A percentile compares a stretch with the other conserved stretches of the same genome.
Evolutionary conservation across 2,113 vertebrate genomes (phyloP).

Genomic region (Gavialis gangeticus): DNA sequence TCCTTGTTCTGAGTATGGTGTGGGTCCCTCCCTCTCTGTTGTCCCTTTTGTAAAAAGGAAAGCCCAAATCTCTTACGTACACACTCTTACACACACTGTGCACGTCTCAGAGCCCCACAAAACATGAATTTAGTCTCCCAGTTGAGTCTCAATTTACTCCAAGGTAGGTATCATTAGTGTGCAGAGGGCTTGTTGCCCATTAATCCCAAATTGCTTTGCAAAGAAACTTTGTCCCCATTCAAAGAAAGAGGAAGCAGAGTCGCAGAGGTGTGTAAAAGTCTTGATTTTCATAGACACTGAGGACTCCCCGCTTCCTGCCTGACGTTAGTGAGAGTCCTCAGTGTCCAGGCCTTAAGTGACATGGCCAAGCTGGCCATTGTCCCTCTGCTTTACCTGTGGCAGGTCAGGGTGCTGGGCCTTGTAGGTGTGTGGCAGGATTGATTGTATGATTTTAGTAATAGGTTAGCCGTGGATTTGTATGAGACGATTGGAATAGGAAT

Average conservation of each 20-base stretch:
- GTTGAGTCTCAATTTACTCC: slow-evolving; percentile 31
- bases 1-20: slow-evolving; percentile 5
- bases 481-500: too few species aligned
- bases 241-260: not conserved
- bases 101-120: slow-evolving; percentile 48
- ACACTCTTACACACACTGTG: not conserved
- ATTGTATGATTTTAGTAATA: too few species aligned
- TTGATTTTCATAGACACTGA: slow-evolving; percentile 44
- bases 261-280: slow-evolving; percentile 44
- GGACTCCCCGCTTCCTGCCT: slow-evolving; percentile 12
- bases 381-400: too few species aligned
- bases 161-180: not conserved
- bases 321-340: slow-evolving; percentile 36
- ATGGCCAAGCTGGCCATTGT: not conserved
- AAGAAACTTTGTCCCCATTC: not conserved
- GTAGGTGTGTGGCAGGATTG: too few species aligned
- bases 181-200: slow-evolving; percentile 66
- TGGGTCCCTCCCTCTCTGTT: not conserved
- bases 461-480: too few species aligned
- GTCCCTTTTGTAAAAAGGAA: slow-evolving; percentile 30
- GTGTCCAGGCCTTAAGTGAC: slow-evolving; percentile 29
- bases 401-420: too few species aligned
- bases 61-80: too few species aligned
- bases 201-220: slow-evolving; percentile 65
- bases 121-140: slow-evolving; percentile 66